Conservation (phyloP, 2,888 invertebrate genomes). For the Falcaria lacertinaria region DNA sequence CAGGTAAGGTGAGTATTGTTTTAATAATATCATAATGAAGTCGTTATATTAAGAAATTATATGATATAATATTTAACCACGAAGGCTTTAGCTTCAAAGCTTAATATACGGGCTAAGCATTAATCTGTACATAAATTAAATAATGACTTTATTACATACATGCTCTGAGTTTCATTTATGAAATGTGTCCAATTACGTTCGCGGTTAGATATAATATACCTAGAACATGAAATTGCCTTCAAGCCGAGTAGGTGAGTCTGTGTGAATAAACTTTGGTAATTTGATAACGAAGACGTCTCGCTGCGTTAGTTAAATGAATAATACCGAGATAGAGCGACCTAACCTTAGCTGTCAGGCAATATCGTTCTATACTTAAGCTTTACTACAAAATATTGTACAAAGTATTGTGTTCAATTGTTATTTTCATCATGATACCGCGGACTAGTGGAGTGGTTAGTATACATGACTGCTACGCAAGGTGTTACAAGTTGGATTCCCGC, state of each 20-base stretch:
- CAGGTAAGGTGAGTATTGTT: too few relatives aligned
- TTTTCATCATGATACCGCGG: too few relatives aligned
- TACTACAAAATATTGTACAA: too few relatives aligned
- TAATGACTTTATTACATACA: background rate
- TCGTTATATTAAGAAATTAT: too few relatives aligned
- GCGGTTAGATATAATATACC: background rate
- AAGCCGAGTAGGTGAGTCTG: constrained; percentile 1
- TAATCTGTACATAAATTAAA: background rate
- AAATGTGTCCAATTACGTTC: background rate
- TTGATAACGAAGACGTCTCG: background rate
- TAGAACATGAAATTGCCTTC: constrained; percentile 1
- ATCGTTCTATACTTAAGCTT: too few relatives aligned
- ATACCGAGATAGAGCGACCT: background rate
- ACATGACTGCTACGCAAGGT: too few relatives aligned
- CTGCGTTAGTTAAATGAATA: background rate
- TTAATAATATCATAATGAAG: too few relatives aligned
- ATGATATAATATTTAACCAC: too few relatives aligned
- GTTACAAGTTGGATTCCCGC: too few relatives aligned
- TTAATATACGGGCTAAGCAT: background rate
- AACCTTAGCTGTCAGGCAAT: background rate
- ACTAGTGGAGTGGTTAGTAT: too few relatives aligned
- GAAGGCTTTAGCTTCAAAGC: too few relatives aligned
- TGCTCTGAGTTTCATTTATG: background rate
- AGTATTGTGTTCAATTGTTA: too few relatives aligned
- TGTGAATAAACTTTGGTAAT: background rate